Evolutionary conservation across 2,113 vertebrate genomes (phyloP), one percentile per base, ranked within the genome.

Genomic region (Erpornis zantholeuca): DNA sequence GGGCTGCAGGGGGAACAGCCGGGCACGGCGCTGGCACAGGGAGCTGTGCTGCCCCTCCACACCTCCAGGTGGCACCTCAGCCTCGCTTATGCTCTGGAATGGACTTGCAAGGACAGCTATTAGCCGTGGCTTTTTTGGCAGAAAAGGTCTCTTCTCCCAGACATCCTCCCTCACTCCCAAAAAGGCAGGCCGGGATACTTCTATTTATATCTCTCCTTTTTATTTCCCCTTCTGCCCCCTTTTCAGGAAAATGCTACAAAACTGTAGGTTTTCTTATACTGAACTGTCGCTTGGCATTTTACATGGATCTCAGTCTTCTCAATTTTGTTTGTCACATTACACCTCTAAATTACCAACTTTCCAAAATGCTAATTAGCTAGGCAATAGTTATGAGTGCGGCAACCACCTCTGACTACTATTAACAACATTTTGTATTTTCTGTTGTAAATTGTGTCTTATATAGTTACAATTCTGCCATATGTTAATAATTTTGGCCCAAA

Each of bases 31-130:
- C 61, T 3, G 65, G 53, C 63, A 63, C 18, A 5, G 54, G 54
- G 75, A 80, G 42, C 82, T 59, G 85, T 82, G 94, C 56, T 22
- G 0, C 60, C 64, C 49, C 20, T 73, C 47, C 17, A 12, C 31
- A 72, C 91, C 92, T 94, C 92, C 88, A 94, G 94, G 76, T 84
- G 93, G 96, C 96, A 96, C 84, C 94, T 96, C 56, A 83, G 77
- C 22, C 76, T 49, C 44, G 68, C 68, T 68, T 71, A 90, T 88
- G 57, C 69, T 53, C 76, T 42, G 49, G 24, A 88, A 68, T 6
- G 18, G 28, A 47, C 14, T 1, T 45, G 54, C 47, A 86, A 75
- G 92, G 44, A 44, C 23, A 15, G 35, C 79, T 82, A 76, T 54
- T 19, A 82, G 66, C 31, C 47, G 0, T 44, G 7, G 28, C n/a